Conservation (phyloP, 2,113 vertebrate species). For the Coptodon bakossiorum region DNA sequence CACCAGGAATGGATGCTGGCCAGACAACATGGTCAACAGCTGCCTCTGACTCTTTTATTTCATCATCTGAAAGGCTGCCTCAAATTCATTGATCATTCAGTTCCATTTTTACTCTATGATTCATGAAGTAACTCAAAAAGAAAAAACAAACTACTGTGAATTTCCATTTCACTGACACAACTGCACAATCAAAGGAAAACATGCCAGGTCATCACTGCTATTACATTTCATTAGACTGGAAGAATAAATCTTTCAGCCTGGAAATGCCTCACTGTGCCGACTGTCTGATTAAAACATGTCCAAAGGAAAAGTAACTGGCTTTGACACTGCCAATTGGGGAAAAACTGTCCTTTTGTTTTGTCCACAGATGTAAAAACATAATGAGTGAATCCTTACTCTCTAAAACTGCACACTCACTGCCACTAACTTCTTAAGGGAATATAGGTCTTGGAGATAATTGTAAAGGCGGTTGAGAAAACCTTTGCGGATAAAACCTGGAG, state of each 20-base stretch:
- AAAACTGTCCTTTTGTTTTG: not conserved
- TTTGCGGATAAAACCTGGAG: not conserved
- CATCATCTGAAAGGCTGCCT: not conserved
- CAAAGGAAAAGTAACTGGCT: not conserved
- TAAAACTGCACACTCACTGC: not conserved
- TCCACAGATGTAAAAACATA: not conserved
- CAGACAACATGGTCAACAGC: not conserved
- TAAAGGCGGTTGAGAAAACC: rapidly evolving
- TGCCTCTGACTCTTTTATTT: not conserved
- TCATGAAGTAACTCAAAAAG: not conserved
- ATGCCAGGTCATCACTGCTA: rapidly evolving
- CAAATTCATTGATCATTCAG: not conserved
- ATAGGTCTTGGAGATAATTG: not conserved
- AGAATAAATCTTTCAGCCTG: not conserved
- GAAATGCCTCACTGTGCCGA: not conserved
- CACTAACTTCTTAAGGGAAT: not conserved
- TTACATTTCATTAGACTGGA: not conserved
- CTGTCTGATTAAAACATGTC: not conserved
- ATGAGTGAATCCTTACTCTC: not conserved
- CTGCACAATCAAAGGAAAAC: not conserved
- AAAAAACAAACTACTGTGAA: not conserved
- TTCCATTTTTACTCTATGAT: not conserved
- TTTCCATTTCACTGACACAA: not conserved
- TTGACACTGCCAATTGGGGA: not conserved
- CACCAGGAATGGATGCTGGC: not conserved